Percentiles rank a stretch among this genome's conserved stretches.
Evolutionary conservation across 2,113 vertebrate genomes (phyloP).

Genomic region (Myotis davidii): DNA sequence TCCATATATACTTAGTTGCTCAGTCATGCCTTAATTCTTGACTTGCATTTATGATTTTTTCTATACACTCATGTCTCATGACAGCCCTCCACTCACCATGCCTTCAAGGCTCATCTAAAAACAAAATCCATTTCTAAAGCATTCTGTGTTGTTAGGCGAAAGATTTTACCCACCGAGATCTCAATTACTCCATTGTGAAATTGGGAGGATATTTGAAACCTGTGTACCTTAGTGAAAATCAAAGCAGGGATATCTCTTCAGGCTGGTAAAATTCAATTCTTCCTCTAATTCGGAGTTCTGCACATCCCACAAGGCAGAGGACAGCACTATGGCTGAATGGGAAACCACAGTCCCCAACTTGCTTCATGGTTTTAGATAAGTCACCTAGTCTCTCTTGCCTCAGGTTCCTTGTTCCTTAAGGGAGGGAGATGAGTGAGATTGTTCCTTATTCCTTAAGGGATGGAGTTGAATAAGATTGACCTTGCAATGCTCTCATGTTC

Average conservation of each 20-base stretch:
- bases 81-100: not conserved
- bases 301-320: not conserved
- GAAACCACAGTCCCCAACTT: not conserved
- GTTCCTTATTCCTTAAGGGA: not conserved
- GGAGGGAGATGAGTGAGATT: not conserved
- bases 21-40: not conserved
- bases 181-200: not conserved
- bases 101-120: not conserved
- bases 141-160: not conserved
- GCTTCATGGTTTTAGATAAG: not conserved
- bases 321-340: not conserved
- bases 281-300: not conserved
- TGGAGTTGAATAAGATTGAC: not conserved
- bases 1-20: not conserved
- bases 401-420: not conserved
- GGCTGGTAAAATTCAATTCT: not conserved
- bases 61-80: not conserved
- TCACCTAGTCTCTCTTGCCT: not conserved
- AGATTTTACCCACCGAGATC: not conserved
- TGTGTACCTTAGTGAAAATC: not conserved
- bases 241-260: not conserved
- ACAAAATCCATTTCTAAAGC: constrained; percentile 36
- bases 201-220: not conserved
- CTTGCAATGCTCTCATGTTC: not conserved
- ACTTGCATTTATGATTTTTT: not conserved